Base-by-base conservation (phyloP, 1,140 invertebrate genomes). In the Eumaeus atala region DNA sequence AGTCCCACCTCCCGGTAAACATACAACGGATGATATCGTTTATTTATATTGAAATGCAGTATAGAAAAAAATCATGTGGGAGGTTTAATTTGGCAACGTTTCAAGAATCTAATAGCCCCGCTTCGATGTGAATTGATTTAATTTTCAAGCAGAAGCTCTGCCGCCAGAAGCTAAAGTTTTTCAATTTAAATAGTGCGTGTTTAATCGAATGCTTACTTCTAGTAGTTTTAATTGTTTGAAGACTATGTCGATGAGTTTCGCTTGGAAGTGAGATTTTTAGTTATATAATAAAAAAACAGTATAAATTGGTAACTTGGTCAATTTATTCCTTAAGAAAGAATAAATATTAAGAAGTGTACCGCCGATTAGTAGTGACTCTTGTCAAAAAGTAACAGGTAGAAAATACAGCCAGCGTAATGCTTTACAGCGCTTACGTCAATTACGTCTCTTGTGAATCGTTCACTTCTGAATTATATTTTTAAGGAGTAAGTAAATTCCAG, bases 121-220 rank as follows among this genome's bases (percentile, higher is more conserved):
- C 40, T 44, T 44, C 40, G 40, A 44, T 44, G 40, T 44, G 40
- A 44, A 44, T 44, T 44, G 40, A 44, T 44, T 44, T 44, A 44
- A 44, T 44, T 44, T 44, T 44, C 40, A 44, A 16, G 40, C 40
- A 44, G 16, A 44, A 44, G 16, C 40, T 16, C 40, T 17, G 40
- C 40, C 40, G 14, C 38, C n/a, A 14, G 38, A 44, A 16, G 40
- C 40, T 44, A 44, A 44, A 44, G 40, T 44, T 44, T 44, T 44
- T 44, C 40, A 44, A 44, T 44, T 44, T 44, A 18, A 44, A 44
- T 44, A 44, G 40, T 44, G 40, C 40, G 40, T 44, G 40, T 44
- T 44, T 44, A 44, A 44, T 44, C 40, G 14, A 44, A 44, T 44
- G 40, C 12, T 44, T 44, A 18, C 40, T 44, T 44, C 40, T 14